Conservation (phyloP, 1,140 invertebrate genomes). For the Chrysomallon squamiferum region DNA sequence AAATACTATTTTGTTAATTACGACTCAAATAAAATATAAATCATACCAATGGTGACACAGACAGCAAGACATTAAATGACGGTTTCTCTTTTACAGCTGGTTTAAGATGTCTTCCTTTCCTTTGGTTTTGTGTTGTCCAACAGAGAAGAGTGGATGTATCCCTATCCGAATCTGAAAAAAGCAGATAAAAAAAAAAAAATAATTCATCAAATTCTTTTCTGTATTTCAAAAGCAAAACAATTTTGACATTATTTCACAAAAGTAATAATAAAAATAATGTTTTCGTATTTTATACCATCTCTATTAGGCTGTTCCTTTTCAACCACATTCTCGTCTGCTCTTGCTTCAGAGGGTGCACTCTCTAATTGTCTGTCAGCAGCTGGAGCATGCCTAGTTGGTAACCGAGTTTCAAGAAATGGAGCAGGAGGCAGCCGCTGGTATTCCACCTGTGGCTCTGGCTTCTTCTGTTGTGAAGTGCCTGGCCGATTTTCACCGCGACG, state of each 20-base stretch:
- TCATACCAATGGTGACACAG: conserved; percentile 38
- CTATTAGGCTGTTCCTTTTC: conserved; percentile 2
- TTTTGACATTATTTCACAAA: too few species aligned
- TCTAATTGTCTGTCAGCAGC: not conserved
- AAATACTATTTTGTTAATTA: too few species aligned
- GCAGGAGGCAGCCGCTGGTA: not conserved
- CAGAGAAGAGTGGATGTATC: too few species aligned
- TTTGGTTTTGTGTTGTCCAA: conserved; percentile 13
- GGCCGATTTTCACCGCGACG: too few species aligned
- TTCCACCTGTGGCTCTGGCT: not conserved
- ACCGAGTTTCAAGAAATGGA: not conserved
- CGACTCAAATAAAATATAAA: too few species aligned
- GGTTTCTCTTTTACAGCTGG: conserved; percentile 24
- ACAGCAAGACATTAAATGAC: conserved; percentile 37
- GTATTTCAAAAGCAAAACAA: too few species aligned
- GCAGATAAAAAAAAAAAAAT: too few species aligned
- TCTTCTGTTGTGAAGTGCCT: not conserved
- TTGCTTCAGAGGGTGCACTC: not conserved
- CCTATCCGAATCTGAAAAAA: too few species aligned
- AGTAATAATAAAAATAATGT: too few species aligned
- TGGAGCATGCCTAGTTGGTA: not conserved
- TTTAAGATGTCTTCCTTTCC: not conserved
- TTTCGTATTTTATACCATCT: too few species aligned
- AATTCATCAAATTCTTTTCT: too few species aligned
- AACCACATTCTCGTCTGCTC: not conserved